phyloP scores from a whole-genome alignment of 1,140 invertebrate species.

The Zaprionus nigranus region DNA sequence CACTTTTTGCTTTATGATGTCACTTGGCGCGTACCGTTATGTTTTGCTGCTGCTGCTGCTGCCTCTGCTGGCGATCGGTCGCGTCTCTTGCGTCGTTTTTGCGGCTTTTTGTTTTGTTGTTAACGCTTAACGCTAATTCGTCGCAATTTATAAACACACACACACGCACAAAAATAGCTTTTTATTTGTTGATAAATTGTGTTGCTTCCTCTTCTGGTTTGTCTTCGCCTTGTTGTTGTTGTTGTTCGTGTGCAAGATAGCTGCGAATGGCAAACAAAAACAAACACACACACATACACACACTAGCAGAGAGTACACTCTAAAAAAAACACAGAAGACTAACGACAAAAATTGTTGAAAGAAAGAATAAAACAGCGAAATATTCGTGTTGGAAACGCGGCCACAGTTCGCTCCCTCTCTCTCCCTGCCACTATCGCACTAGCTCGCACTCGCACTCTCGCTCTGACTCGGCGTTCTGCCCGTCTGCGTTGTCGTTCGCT shows the following conservation, averaged over 20 bases:
- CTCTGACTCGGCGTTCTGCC: constrained; percentile 22
- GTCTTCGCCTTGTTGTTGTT: constrained; percentile 5
- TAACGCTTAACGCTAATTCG: constrained; percentile 35
- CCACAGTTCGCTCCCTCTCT: constrained; percentile 26
- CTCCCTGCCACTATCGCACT: background rate
- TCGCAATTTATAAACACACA: constrained; percentile 23
- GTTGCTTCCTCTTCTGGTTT: constrained; percentile 3
- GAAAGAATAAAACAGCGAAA: constrained; percentile 29
- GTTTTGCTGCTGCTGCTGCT: background rate
- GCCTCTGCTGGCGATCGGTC: constrained; percentile 17
- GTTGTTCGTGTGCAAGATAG: constrained; percentile 19
- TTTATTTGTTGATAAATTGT: constrained; percentile 56
- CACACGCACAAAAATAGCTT: constrained; percentile 31
- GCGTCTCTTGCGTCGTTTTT: constrained; percentile 11
- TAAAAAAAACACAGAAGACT: constrained; percentile 27
- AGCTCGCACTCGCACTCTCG: constrained; percentile 13
- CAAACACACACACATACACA: constrained; percentile 17
- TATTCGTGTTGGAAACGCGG: constrained; percentile 40
- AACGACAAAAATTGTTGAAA: constrained; percentile 20
- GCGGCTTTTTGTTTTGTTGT: constrained; percentile 36
- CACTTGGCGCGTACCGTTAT: constrained; percentile 36
- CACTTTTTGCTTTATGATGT: constrained; percentile 60
- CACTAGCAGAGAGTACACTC: background rate
- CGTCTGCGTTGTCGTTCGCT: constrained; percentile 59
- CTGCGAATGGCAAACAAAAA: constrained; percentile 23